Conservation (phyloP, 2,888 invertebrate species). For the Drosophila kanekoi region DNA sequence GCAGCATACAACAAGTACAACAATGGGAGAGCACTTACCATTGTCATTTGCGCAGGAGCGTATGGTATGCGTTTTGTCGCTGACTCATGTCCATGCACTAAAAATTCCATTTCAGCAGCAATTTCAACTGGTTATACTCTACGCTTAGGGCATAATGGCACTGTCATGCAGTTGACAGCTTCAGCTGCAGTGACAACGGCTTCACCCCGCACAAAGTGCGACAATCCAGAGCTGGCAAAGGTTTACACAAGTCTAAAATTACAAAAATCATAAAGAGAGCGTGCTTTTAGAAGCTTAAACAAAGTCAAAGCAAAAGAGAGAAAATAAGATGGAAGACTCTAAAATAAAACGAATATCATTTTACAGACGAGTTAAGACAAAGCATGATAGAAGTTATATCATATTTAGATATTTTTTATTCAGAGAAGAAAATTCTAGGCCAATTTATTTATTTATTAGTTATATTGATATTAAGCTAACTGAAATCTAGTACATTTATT, state of each 20-base stretch:
- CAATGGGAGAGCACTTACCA: slow-evolving; percentile 55
- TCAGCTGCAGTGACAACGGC: slow-evolving; percentile 26
- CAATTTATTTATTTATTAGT: not conserved
- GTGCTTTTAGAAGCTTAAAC: slow-evolving; percentile 17
- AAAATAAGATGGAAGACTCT: not conserved
- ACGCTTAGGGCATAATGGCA: slow-evolving; percentile 47
- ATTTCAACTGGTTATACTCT: slow-evolving; percentile 59
- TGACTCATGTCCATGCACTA: slow-evolving; percentile 76
- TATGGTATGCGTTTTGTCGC: slow-evolving; percentile 56
- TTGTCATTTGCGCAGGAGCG: slow-evolving; percentile 65
- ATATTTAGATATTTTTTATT: not conserved
- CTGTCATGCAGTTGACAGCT: slow-evolving; percentile 48
- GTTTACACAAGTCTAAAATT: slow-evolving; percentile 30
- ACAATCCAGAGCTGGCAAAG: slow-evolving; percentile 9
- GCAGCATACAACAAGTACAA: slow-evolving; percentile 2
- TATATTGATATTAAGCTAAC: not conserved
- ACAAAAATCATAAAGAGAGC: slow-evolving; percentile 17
- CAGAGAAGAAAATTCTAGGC: no score
- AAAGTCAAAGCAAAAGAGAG: not conserved
- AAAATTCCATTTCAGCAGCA: slow-evolving; percentile 75
- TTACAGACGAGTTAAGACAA: not conserved
- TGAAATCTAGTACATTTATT: not conserved
- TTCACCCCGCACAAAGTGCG: not conserved
- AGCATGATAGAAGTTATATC: not conserved
- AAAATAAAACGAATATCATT: not conserved